Evolutionary conservation across 2,797 vertebrate genomes (phyloP), one percentile per base, ranked within the genome.

Genomic region (Darevskia mixta): DNA sequence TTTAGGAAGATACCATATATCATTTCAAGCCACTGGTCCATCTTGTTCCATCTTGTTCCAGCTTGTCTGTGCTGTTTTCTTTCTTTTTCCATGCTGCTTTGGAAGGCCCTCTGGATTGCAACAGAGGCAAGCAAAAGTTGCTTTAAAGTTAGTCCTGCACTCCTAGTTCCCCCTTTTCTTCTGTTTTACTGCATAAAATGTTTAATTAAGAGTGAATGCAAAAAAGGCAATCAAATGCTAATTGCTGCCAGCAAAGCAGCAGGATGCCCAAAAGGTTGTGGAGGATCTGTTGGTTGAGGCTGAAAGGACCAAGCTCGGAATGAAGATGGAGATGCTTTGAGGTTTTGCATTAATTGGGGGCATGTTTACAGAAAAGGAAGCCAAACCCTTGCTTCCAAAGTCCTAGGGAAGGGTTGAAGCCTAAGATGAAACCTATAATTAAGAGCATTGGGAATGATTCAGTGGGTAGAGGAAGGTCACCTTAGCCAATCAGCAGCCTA

Each of bases 261-360:
- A 73, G 27, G 71, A 81, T 77, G 72, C 32, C 38, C 13, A 67
- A 55, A 64, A 64, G 20, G 38, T 75, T 87, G 32, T 80, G 18
- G 27, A 45, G 38, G 27, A 82, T 73, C 55, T 82, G 79, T 43
- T 81, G 55, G 15, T 61, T 35, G 43, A 82, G 20, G 79, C 41
- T 82, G 43, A 66, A 75, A 64, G 27, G 79, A 58, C 75, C 86
- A 82, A 76, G 38, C 69, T 10, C 5, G 49, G 41, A 87, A 82
- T 25, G 55, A 45, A 75, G 55, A 76, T 64, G 29, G 29, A 73
- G 29, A 64, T 41, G 66, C 84, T 45, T 78, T n/a, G 35, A 64
- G 29, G 61, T 64, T 81, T 61, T n/a, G 9, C 43, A 23, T 81
- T 64, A 66, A 86, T 80, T 72, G 72, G 32, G 38, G 78, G 23